phyloP scores from a whole-genome alignment of 2,113 vertebrate species.

The Cervus canadensis region DNA sequence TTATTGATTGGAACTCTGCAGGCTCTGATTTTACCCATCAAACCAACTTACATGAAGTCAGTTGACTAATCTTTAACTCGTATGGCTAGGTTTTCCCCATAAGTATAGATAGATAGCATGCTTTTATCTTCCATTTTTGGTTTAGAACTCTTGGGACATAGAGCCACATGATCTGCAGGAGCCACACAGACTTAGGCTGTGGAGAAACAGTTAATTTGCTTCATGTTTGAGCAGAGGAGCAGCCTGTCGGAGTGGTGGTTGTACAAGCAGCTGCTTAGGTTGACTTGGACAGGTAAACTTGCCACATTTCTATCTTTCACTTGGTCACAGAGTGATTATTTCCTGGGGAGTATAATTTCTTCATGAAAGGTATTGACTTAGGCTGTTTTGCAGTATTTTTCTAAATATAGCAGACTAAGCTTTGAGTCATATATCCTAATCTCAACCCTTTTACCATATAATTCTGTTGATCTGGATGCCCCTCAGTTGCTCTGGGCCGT shows the following conservation, averaged over 20 bases:
- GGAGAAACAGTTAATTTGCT: neutral
- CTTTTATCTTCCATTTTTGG: neutral
- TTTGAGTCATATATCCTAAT: neutral
- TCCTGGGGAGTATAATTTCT: neutral
- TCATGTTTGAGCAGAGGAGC: neutral
- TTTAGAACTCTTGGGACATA: neutral
- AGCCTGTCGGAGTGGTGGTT: neutral
- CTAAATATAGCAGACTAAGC: neutral
- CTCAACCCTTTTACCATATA: neutral
- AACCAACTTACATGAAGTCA: neutral
- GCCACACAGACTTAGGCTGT: neutral
- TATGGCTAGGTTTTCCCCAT: neutral
- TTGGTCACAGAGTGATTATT: neutral
- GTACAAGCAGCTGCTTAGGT: neutral
- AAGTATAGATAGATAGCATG: neutral
- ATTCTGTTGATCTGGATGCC: neutral
- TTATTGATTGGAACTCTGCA: neutral
- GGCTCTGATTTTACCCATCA: neutral
- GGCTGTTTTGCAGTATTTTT: neutral
- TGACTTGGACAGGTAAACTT: neutral
- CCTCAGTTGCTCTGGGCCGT: neutral
- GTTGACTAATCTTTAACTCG: neutral
- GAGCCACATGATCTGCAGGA: neutral
- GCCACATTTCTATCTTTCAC: neutral
- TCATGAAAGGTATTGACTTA: neutral